These are phyloP conservation scores for Andrena camellia DNA, from an alignment of 2,888 invertebrate species.

Conservation along the genomic window DNA sequence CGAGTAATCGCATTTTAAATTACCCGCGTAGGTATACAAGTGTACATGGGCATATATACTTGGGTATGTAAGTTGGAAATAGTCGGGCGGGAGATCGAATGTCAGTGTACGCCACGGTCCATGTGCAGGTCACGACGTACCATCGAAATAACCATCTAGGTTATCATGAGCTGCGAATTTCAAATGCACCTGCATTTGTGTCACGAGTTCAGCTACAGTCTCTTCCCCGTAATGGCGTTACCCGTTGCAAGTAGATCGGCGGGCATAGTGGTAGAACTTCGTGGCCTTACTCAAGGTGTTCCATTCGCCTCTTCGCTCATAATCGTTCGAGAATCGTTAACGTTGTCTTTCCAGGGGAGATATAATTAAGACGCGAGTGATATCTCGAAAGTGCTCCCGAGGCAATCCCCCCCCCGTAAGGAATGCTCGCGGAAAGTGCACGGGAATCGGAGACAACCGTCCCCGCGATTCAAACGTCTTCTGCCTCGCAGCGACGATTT, in stretches of 20 bases:
- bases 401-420: too few relatives aligned
- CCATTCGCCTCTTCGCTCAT: too few relatives aligned
- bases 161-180: slow-evolving; percentile 23
- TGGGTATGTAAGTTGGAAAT: slow-evolving; percentile 59
- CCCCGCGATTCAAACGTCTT: not conserved
- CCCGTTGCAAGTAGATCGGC: too few relatives aligned
- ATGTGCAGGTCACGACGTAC: slow-evolving; percentile 37
- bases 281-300: too few relatives aligned
- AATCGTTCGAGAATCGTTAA: not conserved
- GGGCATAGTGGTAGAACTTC: too few relatives aligned
- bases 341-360: too few relatives aligned
- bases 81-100: slow-evolving; percentile 68
- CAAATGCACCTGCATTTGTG: slow-evolving; percentile 6
- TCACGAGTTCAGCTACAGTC: not conserved
- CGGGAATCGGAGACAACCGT: not conserved
- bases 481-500: slow-evolving; percentile 52
- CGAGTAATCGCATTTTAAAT: slow-evolving; percentile 82
- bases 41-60: slow-evolving; percentile 40
- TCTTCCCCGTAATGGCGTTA: not conserved
- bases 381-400: too few relatives aligned
- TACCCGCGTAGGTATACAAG: slow-evolving; percentile 73
- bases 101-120: slow-evolving; percentile 62
- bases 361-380: not conserved
- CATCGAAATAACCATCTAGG: slow-evolving; percentile 38
- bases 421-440: not conserved